These are phyloP conservation scores for Sibirionetta formosa DNA, from an alignment of 2,797 vertebrate species.

Conservation along the genomic window DNA sequence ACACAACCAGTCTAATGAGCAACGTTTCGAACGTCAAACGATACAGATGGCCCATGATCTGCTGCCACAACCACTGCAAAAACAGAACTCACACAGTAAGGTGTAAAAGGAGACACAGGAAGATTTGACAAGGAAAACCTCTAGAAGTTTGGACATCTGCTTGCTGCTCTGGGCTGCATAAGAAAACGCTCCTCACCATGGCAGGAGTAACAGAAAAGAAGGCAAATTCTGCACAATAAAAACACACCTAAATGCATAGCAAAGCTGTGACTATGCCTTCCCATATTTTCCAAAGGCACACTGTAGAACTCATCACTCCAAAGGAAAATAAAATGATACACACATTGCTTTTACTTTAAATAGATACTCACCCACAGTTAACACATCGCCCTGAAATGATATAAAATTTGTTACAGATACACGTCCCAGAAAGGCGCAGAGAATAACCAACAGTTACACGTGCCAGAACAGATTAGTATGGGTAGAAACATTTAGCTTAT, in stretches of 20 bases:
- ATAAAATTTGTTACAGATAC: background rate
- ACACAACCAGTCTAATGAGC: background rate
- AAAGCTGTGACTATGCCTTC: background rate
- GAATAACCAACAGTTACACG: background rate
- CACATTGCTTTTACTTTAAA: background rate
- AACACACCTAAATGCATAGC: fast-evolving
- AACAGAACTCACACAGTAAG: background rate
- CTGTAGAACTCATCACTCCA: background rate
- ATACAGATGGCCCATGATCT: background rate
- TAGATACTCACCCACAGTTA: background rate
- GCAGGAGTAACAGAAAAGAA: background rate
- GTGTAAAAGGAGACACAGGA: background rate
- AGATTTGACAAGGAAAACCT: background rate
- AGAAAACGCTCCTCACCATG: background rate
- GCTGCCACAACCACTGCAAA: background rate
- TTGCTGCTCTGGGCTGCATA: background rate
- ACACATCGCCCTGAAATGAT: background rate
- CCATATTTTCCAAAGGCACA: background rate
- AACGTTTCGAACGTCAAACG: background rate
- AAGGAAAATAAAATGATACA: background rate
- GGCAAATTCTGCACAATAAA: background rate
- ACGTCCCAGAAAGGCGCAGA: background rate
- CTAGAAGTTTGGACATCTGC: background rate
- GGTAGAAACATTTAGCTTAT: constrained; percentile 69
- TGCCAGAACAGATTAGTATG: constrained; percentile 60